These are phyloP conservation scores for Adela reaumurella DNA, from an alignment of 2,888 invertebrate species.

Conservation along the genomic window DNA sequence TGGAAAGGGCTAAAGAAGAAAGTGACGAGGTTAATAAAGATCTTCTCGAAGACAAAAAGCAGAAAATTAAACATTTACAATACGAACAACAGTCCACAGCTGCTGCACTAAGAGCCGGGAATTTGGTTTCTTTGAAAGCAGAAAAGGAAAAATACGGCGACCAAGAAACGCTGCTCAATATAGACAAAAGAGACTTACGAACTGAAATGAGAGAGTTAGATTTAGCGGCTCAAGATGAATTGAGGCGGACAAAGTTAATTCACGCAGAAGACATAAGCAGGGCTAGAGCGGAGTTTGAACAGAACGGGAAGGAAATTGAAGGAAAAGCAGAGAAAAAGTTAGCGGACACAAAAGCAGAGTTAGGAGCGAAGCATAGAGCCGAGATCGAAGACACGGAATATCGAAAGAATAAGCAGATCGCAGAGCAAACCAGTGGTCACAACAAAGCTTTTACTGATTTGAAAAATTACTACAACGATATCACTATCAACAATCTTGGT, in stretches of 20 bases:
- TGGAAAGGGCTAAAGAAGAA: slow-evolving; percentile 77
- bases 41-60: slow-evolving; percentile 83
- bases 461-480: slow-evolving; percentile 94
- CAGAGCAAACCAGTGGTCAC: slow-evolving; percentile 75
- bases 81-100: slow-evolving; percentile 87
- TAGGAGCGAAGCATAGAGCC: slow-evolving; percentile 70
- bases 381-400: slow-evolving; percentile 90
- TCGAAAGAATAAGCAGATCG: slow-evolving; percentile 83
- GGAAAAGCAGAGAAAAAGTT: slow-evolving; percentile 70
- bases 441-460: slow-evolving; percentile 84
- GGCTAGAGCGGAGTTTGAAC: slow-evolving; percentile 47
- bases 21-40: too few relatives aligned
- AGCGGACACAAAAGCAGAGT: slow-evolving; percentile 64
- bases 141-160: slow-evolving; percentile 78
- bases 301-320: slow-evolving; percentile 48
- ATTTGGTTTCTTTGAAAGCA: slow-evolving; percentile 74
- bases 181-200: slow-evolving; percentile 68
- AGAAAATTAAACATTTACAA: slow-evolving; percentile 89
- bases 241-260: slow-evolving; percentile 65
- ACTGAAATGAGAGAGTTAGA: slow-evolving; percentile 66
- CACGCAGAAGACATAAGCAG: slow-evolving; percentile 74
- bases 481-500: slow-evolving; percentile 89
- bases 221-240: slow-evolving; percentile 68
- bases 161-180: slow-evolving; percentile 74
- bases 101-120: slow-evolving; percentile 81